These are phyloP conservation scores for Cariama cristata DNA, from an alignment of 2,113 vertebrate species.

Conservation along the genomic window DNA sequence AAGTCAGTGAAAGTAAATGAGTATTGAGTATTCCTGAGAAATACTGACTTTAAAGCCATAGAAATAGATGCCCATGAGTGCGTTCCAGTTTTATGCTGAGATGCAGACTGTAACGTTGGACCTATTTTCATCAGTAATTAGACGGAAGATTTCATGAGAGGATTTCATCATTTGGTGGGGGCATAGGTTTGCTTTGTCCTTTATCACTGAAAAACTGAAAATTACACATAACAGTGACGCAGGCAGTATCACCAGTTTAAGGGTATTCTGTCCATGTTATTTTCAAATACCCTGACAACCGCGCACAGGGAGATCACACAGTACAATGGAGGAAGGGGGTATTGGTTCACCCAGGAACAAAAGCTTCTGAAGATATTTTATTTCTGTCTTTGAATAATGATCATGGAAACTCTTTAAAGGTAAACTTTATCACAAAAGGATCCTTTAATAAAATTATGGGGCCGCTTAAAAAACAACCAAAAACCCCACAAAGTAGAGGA, in stretches of 20 bases:
- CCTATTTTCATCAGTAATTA: neutral
- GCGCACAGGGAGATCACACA: neutral
- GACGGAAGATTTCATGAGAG: neutral
- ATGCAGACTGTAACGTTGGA: neutral
- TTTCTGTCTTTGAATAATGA: neutral
- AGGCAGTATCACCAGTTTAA: neutral
- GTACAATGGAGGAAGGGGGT: neutral
- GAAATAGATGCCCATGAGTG: neutral
- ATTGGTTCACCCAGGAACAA: neutral
- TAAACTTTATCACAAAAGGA: neutral
- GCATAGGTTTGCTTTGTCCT: neutral
- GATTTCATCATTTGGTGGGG: neutral
- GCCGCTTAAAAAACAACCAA: neutral
- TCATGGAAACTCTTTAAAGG: neutral
- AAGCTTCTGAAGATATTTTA: neutral
- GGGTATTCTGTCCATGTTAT: neutral
- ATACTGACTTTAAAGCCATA: neutral
- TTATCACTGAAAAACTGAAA: neutral
- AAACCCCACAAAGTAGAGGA: neutral
- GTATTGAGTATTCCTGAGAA: neutral
- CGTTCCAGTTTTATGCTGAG: neutral
- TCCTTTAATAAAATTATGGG: neutral
- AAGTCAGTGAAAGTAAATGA: neutral
- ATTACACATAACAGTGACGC: neutral
- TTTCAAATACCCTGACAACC: neutral